Percentiles rank a stretch among this genome's conserved stretches.
Evolutionary conservation across 1,140 invertebrate genomes (phyloP).

Genomic region (Rhagoletis pomonella): DNA sequence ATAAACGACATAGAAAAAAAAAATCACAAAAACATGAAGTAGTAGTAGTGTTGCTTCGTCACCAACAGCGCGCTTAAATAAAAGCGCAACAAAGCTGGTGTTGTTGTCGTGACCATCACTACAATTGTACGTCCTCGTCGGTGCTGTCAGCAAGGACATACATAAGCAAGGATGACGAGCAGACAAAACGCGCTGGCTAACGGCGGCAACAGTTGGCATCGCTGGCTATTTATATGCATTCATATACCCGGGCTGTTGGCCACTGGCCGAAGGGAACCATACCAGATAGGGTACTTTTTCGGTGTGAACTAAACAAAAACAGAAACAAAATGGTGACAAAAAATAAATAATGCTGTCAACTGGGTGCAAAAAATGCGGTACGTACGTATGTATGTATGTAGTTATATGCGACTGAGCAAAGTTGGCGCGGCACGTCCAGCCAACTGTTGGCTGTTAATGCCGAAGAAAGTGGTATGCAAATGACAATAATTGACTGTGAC

Average conservation of each 20-base stretch:
- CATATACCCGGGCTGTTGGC: too few relatives aligned
- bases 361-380: too few relatives aligned
- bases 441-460: not conserved
- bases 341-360: too few relatives aligned
- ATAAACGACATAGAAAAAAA: not conserved
- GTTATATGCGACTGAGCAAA: not conserved
- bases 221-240: not conserved
- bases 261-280: too few relatives aligned
- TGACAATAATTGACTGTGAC: slow-evolving; percentile 41
- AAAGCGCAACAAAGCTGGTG: not conserved
- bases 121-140: not conserved
- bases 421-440: slow-evolving; percentile 24
- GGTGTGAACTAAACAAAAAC: too few relatives aligned
- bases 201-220: slow-evolving; percentile 12
- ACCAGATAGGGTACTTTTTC: not conserved
- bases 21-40: not conserved
- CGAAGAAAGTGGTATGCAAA: slow-evolving; percentile 17
- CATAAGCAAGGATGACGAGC: not conserved
- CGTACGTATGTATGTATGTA: not conserved
- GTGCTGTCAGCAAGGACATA: not conserved
- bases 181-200: not conserved
- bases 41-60: not conserved
- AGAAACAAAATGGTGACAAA: too few relatives aligned
- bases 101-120: not conserved
- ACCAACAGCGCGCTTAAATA: not conserved